A percentile compares a stretch with the other conserved stretches of the same genome.
Evolutionary conservation across 2,888 invertebrate genomes (phyloP).

Genomic region (Erebia epiphron): DNA sequence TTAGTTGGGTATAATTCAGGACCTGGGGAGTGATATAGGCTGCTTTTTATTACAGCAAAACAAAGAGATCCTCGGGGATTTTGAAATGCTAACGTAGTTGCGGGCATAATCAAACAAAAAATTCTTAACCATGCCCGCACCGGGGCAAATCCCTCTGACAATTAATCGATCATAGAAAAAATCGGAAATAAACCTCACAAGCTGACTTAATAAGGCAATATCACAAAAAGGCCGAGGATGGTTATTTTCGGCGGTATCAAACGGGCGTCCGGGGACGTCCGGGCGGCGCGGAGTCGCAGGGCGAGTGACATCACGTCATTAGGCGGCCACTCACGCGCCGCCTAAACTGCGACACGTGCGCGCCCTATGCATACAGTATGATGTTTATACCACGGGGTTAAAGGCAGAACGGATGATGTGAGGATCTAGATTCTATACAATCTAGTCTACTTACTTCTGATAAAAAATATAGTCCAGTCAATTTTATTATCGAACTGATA

Average conservation of each 20-base stretch:
- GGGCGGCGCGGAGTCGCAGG: constrained; percentile 48
- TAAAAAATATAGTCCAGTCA: too few species aligned
- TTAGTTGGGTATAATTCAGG: too few species aligned
- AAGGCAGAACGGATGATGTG: not conserved
- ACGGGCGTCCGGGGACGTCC: constrained; percentile 38
- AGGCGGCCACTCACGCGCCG: constrained; percentile 74
- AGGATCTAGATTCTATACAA: too few species aligned
- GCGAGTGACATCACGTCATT: constrained; percentile 64
- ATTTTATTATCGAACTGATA: too few species aligned
- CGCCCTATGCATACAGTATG: constrained; percentile 62
- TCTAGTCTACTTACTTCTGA: too few species aligned
- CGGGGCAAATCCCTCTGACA: not conserved
- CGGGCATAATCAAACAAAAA: too few species aligned
- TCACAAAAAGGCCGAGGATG: constrained; percentile 29
- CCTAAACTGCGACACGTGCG: constrained; percentile 77
- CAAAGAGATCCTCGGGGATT: too few species aligned
- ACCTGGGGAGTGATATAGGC: too few species aligned
- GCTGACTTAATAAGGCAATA: constrained; percentile 37
- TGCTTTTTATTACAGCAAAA: too few species aligned
- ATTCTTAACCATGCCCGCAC: not conserved
- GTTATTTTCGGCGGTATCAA: constrained; percentile 40
- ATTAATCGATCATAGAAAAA: constrained; percentile 20
- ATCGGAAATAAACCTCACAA: constrained; percentile 32
- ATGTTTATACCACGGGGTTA: constrained; percentile 33
- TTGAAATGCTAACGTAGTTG: too few species aligned